These are phyloP conservation scores for Malacoctenus gilli DNA, from an alignment of 2,797 vertebrate species.

Conservation along the genomic window DNA sequence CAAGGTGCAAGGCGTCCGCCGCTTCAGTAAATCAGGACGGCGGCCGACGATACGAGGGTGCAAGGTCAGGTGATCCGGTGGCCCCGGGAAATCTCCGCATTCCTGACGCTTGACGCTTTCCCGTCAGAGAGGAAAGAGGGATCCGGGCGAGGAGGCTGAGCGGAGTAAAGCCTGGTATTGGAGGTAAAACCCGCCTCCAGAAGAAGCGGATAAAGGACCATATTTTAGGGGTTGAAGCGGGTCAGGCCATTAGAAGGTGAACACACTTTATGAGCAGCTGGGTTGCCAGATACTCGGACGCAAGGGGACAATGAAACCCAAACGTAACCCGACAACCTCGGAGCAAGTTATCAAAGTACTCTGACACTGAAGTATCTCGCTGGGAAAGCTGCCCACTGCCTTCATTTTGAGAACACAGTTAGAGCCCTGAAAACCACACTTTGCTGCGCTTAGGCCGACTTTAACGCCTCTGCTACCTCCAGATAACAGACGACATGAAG, in stretches of 20 bases:
- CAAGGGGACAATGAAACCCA: neutral
- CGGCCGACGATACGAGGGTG: constrained; percentile 43
- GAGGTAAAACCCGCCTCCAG: constrained; percentile 26
- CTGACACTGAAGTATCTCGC: too few species aligned
- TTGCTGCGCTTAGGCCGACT: too few species aligned
- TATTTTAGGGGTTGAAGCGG: constrained; percentile 32
- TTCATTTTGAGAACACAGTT: too few species aligned
- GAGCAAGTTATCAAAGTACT: too few species aligned
- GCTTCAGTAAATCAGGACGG: constrained; percentile 53
- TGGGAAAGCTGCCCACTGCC: too few species aligned
- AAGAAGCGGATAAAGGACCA: constrained; percentile 42
- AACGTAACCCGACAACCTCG: too few species aligned
- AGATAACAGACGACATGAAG: neutral
- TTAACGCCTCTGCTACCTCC: neutral
- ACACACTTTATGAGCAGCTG: constrained; percentile 25
- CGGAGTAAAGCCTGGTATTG: constrained; percentile 12
- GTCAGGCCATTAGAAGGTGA: constrained; percentile 9
- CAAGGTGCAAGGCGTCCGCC: constrained; percentile 12
- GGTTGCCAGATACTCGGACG: constrained; percentile 5
- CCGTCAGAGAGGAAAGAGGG: constrained; percentile 12
- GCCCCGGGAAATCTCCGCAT: constrained; percentile 34
- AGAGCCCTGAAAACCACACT: too few species aligned
- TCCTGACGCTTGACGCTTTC: constrained; percentile 42
- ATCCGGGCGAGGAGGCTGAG: constrained; percentile 5
- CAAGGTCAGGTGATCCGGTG: constrained; percentile 53